phyloP scores from a whole-genome alignment of 2,113 vertebrate species.

The Alligator sinensis region DNA sequence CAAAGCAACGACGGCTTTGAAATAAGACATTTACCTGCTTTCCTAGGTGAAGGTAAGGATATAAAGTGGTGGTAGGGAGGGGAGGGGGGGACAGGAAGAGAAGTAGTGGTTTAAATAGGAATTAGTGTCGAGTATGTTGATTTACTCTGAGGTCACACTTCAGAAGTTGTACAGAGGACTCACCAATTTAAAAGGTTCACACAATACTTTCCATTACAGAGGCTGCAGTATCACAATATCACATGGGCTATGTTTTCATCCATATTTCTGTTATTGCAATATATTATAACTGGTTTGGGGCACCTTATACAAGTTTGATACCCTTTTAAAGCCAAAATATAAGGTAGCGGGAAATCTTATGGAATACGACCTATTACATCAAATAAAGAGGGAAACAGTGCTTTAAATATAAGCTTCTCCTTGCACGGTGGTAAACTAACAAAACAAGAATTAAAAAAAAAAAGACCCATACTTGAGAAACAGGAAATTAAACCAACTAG shows the following conservation, averaged over 20 bases:
- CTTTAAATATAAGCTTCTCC: not conserved
- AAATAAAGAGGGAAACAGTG: not conserved
- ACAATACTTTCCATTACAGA: not conserved
- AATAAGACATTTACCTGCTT: not conserved
- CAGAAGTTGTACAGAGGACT: not conserved
- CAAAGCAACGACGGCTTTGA: not conserved
- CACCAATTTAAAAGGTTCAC: not conserved
- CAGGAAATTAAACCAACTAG: not conserved
- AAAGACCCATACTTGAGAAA: not conserved
- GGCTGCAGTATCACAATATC: fast-evolving
- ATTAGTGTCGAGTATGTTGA: too few species aligned
- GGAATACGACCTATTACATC: not conserved
- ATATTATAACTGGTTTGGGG: not conserved
- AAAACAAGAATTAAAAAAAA: not conserved
- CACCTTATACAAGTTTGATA: too few species aligned
- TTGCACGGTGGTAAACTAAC: not conserved
- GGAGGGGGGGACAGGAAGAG: not conserved
- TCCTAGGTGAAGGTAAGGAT: not conserved
- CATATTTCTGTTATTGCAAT: not conserved
- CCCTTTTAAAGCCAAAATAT: fast-evolving
- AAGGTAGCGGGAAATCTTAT: not conserved
- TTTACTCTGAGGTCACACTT: not conserved
- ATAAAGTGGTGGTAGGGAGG: fast-evolving
- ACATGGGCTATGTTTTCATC: not conserved
- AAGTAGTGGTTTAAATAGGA: too few species aligned